Evolutionary conservation across 2,113 vertebrate species (phyloP), one percentile per base, ranked within the genome.

Genomic region (Genyomyrus donnyi): DNA sequence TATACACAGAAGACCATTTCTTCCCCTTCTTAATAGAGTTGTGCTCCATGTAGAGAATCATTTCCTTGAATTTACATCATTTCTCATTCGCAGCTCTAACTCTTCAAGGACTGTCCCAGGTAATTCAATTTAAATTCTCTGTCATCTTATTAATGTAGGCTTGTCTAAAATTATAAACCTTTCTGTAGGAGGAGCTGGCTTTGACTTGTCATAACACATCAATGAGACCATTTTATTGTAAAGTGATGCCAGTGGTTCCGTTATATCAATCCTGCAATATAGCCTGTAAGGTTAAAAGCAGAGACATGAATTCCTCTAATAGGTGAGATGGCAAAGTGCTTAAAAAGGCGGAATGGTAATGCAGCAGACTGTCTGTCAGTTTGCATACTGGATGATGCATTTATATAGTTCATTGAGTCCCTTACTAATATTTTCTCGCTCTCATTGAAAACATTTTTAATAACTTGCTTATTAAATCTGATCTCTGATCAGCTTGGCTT

Each of bases 81-180:
- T 85, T 85, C 42, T 85, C 83, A 85, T 85, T 85, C 83, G 1
- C 83, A 11, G 83, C 10, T 48, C 83, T 24, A 48, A 6, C 83
- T 39, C 83, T 85, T 85, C 5, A 46, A 85, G 83, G 83, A 85
- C 21, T n/a, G 83, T 85, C 45, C 45, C 83, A 85, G 83, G 83
- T 85, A 85, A 85, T 85, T 85, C 45, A 85, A 48, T 85, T 85
- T 45, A 46, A 85, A 85, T 48, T 85, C 83, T 48, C 83, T 48
- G 19, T 85, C 83, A 85, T 85, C 83, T 48, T 85, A 85, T 85
- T 85, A 85, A 85, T 39, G 83, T 85, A 45, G 83, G 42, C 83
- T 85, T 85, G 39, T 85, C 83, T 45, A 85, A 85, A 85, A 85
- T 85, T 85, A 85, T 85, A 85, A 85, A 48, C 42, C 21, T 45